These are phyloP conservation scores for Dryadula phaetusa DNA, from an alignment of 2,888 invertebrate species.

Conservation along the genomic window DNA sequence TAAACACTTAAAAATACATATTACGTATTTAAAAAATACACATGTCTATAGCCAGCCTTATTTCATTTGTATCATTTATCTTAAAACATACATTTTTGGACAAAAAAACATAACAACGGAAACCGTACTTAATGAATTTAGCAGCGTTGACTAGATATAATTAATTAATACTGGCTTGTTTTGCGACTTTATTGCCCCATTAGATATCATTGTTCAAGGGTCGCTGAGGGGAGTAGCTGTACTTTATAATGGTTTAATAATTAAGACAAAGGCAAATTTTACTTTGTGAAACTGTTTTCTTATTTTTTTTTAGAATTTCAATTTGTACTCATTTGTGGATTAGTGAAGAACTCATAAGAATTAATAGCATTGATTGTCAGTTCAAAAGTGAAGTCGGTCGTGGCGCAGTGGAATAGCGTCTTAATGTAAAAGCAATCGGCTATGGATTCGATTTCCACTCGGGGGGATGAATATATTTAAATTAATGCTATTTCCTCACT, in stretches of 20 bases:
- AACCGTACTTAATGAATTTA: conserved; percentile 79
- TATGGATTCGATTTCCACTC: no score
- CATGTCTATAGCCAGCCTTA: not conserved
- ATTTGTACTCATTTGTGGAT: not conserved
- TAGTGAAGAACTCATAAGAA: not conserved
- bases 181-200: conserved; percentile 72
- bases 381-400: no score
- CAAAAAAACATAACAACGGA: conserved; percentile 72
- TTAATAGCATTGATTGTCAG: not conserved
- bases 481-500: no score
- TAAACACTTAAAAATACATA: no score
- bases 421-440: no score
- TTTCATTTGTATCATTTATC: not conserved
- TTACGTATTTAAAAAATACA: no score
- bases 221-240: conserved; percentile 62
- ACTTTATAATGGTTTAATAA: conserved; percentile 79
- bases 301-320: conserved; percentile 67
- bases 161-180: conserved; percentile 80
- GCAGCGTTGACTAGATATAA: conserved; percentile 74
- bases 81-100: conserved; percentile 38
- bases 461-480: no score
- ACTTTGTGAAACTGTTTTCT: conserved; percentile 71
- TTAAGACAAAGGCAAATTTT: conserved; percentile 80
- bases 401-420: no score
- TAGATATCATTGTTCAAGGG: conserved; percentile 67